Base-by-base conservation (phyloP, 92 coral and sea anemone species). In the Bergia puertoricense region DNA sequence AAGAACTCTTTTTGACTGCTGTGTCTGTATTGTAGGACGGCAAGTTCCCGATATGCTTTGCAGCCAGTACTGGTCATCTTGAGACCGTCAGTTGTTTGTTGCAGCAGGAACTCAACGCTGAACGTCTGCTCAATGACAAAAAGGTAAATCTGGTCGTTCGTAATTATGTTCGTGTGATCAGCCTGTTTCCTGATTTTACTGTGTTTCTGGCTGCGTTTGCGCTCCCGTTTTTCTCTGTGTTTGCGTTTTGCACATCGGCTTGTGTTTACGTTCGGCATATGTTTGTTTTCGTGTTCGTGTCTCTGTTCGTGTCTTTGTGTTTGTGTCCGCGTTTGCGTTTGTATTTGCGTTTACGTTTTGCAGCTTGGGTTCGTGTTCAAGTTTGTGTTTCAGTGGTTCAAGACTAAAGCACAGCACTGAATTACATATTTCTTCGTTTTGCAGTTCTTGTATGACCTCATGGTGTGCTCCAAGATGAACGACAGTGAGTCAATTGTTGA, bases 401-500 rank as follows among this genome's bases (percentile, higher is more conserved):
- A 62, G 69, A 22, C 30, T 57, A 57, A 62, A 62, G 30, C 18
- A 38, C 46, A 36, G 16, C 86, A 43, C 38, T 18, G 22, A 38
- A 44, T 9, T 59, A 36, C 16, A 14, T 72, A 82, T 81, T 51
- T 46, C 81, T 14, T 91, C 65, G 59, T 45, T 40, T 82, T 85
- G 41, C 76, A 97, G 99, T 97, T 97, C 65, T 90, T 97, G 54
- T 97, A 92, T 80, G 99, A 97, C 72, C 94, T 97, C 67, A 97
- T 97, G 99, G 99, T 97, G 41, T 97, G 99, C 46, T 96, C 98
- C 56, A 95, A 92, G 91, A 85, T 80, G 77, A 92, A 92, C 65
- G 97, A 94, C 77, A 94, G 88, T 90, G 96, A 91, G 74, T 94
- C 99, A 1, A 88, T 97, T 37, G 90, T 97, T 9, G 98, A 96